A percentile compares a stretch with the other conserved stretches of the same genome.
These are phyloP conservation scores for Halcyon leucocephala DNA, from an alignment of 2,797 vertebrate genomes.

Conservation along the genomic window DNA sequence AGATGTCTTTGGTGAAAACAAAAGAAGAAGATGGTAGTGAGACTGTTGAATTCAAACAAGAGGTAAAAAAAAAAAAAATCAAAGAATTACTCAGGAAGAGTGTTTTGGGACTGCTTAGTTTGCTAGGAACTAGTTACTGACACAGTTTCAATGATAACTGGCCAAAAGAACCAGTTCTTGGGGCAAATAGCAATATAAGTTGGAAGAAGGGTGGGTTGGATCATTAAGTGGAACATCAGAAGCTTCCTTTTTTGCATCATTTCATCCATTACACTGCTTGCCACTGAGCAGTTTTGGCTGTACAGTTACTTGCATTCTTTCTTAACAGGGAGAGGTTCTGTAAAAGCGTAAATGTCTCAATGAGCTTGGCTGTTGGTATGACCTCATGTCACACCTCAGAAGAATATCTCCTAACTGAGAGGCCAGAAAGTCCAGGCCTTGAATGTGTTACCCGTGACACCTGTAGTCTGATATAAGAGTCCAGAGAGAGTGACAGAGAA, in stretches of 20 bases:
- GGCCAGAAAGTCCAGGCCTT: not conserved
- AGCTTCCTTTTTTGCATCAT: not conserved
- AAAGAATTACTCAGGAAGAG: no score
- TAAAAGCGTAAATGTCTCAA: not conserved
- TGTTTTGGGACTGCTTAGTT: not conserved
- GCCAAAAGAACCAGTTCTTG: not conserved
- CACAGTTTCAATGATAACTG: not conserved
- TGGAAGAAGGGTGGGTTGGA: not conserved
- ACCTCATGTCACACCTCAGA: not conserved
- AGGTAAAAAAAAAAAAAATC: conserved; percentile 77
- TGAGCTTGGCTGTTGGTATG: not conserved
- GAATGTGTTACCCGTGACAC: not conserved
- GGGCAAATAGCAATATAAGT: not conserved
- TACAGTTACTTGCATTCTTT: not conserved
- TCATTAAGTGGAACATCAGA: not conserved
- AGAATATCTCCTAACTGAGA: not conserved
- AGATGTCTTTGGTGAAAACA: conserved; percentile 96
- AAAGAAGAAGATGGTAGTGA: conserved; percentile 86
- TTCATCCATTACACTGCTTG: not conserved
- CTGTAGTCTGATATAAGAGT: not conserved
- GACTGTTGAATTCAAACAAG: conserved; percentile 93
- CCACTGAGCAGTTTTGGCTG: not conserved
- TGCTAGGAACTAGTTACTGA: not conserved
- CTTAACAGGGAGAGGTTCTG: not conserved
- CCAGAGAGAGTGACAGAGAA: fast-evolving